phyloP scores from a whole-genome alignment of 2,113 vertebrate species.

The Helogale parvula region DNA sequence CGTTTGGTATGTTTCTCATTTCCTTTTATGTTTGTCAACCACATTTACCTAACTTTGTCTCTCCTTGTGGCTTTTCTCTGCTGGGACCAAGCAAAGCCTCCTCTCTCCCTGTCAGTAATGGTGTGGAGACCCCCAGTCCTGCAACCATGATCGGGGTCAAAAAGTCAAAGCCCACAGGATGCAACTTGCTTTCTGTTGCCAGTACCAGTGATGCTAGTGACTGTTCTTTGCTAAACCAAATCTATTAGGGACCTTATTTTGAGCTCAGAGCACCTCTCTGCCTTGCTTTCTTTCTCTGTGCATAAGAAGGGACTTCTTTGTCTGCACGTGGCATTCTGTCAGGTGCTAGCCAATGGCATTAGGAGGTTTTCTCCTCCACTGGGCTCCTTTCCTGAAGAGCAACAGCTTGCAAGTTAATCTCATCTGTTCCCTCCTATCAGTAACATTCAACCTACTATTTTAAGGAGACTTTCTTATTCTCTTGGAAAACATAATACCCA shows the following conservation, averaged over 20 bases:
- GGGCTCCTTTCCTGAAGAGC: not conserved
- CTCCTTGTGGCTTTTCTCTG: not conserved
- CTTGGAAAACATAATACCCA: not conserved
- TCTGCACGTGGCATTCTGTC: not conserved
- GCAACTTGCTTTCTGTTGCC: not conserved
- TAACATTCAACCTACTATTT: not conserved
- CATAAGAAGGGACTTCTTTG: not conserved
- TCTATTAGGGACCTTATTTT: not conserved
- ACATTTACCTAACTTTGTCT: not conserved
- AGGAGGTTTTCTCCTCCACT: not conserved
- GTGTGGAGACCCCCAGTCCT: not conserved
- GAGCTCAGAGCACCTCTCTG: not conserved
- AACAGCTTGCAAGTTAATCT: not conserved
- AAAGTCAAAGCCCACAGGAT: not conserved
- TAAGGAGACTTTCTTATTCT: not conserved
- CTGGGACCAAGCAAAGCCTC: not conserved
- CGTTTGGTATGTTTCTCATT: not conserved
- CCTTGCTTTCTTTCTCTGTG: not conserved
- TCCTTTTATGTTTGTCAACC: not conserved
- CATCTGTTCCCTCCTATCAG: fast-evolving
- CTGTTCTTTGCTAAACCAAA: slow-evolving; percentile 6
- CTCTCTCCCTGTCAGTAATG: not conserved
- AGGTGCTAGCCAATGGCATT: not conserved
- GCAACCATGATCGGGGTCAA: not conserved
- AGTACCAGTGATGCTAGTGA: not conserved